A percentile compares a stretch with the other conserved stretches of the same genome.
Evolutionary conservation across 2,113 vertebrate species (phyloP).

Genomic region (Charadrius vociferus): DNA sequence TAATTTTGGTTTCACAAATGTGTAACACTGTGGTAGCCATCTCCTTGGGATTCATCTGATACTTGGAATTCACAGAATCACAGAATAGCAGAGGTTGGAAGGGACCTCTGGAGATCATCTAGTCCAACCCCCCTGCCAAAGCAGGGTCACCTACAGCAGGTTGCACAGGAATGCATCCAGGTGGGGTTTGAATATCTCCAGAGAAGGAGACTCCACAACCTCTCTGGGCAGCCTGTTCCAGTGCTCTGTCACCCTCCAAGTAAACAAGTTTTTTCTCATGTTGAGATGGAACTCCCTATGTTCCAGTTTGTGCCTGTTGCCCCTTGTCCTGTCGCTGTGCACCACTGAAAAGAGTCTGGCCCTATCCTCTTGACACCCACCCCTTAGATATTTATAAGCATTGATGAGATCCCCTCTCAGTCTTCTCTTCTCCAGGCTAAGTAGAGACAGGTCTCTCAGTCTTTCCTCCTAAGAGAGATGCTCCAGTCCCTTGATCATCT

Average conservation of each 20-base stretch:
- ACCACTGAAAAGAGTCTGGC: background rate
- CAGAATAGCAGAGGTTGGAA: background rate
- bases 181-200: background rate
- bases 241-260: background rate
- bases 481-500: background rate
- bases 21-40: background rate
- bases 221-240: background rate
- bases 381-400: background rate
- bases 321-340: background rate
- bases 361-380: background rate
- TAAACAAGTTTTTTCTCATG: background rate
- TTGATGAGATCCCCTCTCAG: background rate
- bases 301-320: background rate
- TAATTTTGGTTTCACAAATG: slow-evolving; percentile 21
- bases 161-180: background rate
- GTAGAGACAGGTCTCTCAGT: background rate
- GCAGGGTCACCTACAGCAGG: background rate
- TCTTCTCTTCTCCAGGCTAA: background rate
- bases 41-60: background rate
- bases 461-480: background rate
- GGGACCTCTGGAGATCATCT: background rate
- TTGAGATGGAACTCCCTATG: background rate
- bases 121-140: background rate
- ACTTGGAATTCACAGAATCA: background rate
- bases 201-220: background rate